Conservation (phyloP, 1,140 invertebrate genomes). For the Platyscapa corneri region DNA sequence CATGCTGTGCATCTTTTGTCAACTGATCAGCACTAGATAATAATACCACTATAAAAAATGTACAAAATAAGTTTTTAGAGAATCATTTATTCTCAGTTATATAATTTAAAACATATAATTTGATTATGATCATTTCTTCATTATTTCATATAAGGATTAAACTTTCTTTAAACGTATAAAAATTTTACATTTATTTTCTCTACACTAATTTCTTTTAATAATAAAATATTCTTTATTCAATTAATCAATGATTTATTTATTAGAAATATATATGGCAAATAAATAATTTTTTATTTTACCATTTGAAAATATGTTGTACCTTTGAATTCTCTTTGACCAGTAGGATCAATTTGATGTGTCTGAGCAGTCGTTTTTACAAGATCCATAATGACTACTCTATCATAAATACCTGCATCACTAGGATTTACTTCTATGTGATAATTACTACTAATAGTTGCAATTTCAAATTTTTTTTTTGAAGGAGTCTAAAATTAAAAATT, state of each 20-base stretch:
- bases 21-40: slow-evolving; percentile 96
- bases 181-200: too few species aligned
- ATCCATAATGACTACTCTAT: slow-evolving; percentile 97
- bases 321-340: slow-evolving; percentile 94
- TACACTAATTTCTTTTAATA: too few species aligned
- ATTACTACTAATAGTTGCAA: slow-evolving; percentile 95
- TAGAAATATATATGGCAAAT: slow-evolving; percentile 1
- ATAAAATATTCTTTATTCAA: too few species aligned
- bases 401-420: slow-evolving; percentile 97
- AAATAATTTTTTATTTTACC: neutral
- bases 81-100: neutral
- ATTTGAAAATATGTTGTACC: slow-evolving; percentile 71
- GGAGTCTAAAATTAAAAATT: slow-evolving; percentile 81
- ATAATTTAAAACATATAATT: neutral
- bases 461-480: slow-evolving; percentile 98
- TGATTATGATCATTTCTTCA: too few species aligned
- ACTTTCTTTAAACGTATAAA: too few species aligned
- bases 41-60: slow-evolving; percentile 84
- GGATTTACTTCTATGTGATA: slow-evolving; percentile 99
- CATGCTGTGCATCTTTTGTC: slow-evolving; percentile 99
- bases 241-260: too few species aligned
- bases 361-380: slow-evolving; percentile 97
- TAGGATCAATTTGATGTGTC: slow-evolving; percentile 93
- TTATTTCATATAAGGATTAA: too few species aligned
- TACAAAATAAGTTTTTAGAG: neutral